Evolutionary conservation across 2,888 invertebrate species (phyloP), one percentile per base, ranked within the genome.

Genomic region (Caradrina kadenii): DNA sequence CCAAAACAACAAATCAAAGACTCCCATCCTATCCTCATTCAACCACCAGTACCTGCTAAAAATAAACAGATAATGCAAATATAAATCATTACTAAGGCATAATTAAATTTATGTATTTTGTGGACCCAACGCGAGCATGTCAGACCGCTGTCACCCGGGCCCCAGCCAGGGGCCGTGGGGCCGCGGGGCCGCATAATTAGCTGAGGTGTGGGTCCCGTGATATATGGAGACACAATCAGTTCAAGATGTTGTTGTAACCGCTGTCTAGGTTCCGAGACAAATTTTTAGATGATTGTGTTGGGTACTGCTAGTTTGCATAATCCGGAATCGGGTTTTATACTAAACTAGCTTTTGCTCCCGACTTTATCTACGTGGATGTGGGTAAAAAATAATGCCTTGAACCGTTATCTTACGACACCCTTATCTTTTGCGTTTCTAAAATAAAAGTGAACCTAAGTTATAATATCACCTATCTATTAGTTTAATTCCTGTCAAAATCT

Each of bases 61-160:
- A 71, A 70, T 63, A 78, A 62, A 66, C 63, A 60, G 45, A 63
- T 63, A 71, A 71, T 19, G 6, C 52, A 60, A 62, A 62, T 68
- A 79, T 79, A 79, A 60, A 78, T 79, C 66, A 79, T 76, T 63
- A 68, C 67, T 55, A 55, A n/a, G 52, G 53, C 61, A 64, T 79
- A 79, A 76, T 79, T 76, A 64, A 76, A 76, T 76, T 79, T 79
- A 76, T 73, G 48, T 76, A 68, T 62, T 76, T 68, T 42, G 63
- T 63, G 48, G 50, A 61, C 50, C 56, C 45, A 15, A 35, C 48
- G 50, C 48, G 19, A 26, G 48, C 7, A 17, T 69, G 81, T 82
- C 80, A 80, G 76, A 81, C 81, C 81, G 60, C 67, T 60, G 71
- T 82, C 81, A 81, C 55, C 49, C 52, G 21, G 31, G 26, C 64